Evolutionary conservation across 2,113 vertebrate genomes (phyloP).

Genomic region (Aix galericulata): DNA sequence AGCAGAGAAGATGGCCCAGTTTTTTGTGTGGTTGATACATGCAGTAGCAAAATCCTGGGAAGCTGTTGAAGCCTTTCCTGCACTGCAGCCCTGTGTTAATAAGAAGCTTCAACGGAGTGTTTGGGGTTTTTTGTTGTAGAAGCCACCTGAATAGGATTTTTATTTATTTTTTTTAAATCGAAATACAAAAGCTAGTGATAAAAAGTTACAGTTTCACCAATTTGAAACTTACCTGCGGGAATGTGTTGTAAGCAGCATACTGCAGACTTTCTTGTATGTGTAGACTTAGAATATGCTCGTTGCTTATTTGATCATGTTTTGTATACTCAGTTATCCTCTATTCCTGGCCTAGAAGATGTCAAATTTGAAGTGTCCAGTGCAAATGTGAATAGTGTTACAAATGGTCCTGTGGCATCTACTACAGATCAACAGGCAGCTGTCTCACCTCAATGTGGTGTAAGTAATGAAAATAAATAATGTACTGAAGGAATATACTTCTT

Average conservation of each 20-base stretch:
- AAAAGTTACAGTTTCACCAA: not conserved
- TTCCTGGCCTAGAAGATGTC: slow-evolving; percentile 94
- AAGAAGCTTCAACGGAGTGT: not conserved
- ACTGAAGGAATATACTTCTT: not conserved
- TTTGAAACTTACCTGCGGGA: not conserved
- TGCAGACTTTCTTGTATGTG: not conserved
- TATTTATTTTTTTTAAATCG: not conserved
- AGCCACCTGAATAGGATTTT: not conserved
- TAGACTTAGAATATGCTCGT: not conserved
- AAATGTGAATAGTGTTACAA: slow-evolving; percentile 70
- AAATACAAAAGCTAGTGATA: not conserved
- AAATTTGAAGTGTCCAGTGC: slow-evolving; percentile 80
- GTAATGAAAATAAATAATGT: not conserved
- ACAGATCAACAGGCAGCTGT: slow-evolving; percentile 50
- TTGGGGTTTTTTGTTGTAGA: not conserved
- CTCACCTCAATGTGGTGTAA: slow-evolving; percentile 71
- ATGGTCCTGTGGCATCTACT: slow-evolving; percentile 72
- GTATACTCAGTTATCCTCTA: slow-evolving; percentile 88
- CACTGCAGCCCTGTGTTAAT: not conserved
- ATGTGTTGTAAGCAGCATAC: not conserved
- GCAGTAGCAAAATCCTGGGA: not conserved
- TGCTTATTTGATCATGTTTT: slow-evolving; percentile 9
- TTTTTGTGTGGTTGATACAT: not conserved
- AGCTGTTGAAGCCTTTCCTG: not conserved
- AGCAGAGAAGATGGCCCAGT: not conserved